These are phyloP conservation scores for Raja brachyura DNA, from an alignment of 2,113 vertebrate genomes.

Conservation along the genomic window DNA sequence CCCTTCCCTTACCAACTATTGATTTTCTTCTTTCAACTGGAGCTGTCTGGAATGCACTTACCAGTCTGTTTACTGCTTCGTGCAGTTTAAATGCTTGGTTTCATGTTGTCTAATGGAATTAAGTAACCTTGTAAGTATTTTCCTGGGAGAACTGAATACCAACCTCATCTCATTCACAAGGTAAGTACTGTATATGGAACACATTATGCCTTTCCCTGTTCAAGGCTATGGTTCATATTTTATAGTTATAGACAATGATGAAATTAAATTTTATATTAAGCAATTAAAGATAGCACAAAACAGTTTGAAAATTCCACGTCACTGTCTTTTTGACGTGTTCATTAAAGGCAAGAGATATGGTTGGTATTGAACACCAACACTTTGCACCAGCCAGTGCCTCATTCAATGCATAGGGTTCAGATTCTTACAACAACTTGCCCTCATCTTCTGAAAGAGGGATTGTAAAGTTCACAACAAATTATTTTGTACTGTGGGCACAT, in stretches of 20 bases:
- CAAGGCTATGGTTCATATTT: neutral
- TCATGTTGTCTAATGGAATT: conserved; percentile 48
- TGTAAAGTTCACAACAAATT: neutral
- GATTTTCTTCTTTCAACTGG: conserved; percentile 52
- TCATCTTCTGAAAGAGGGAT: neutral
- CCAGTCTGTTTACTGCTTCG: conserved; percentile 49
- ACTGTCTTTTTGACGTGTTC: neutral
- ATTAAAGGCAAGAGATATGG: neutral
- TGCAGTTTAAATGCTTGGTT: conserved; percentile 43
- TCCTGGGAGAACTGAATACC: conserved; percentile 44
- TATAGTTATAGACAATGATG: neutral
- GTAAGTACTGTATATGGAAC: neutral
- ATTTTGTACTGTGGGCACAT: neutral
- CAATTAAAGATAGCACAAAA: neutral
- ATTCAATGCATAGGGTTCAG: no score
- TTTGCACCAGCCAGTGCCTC: neutral
- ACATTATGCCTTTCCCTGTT: neutral
- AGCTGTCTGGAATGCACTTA: conserved; percentile 47
- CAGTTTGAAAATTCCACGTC: neutral
- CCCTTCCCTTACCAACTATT: conserved; percentile 53
- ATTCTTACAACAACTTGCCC: neutral
- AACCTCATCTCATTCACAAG: conserved; percentile 18
- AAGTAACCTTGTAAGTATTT: conserved; percentile 48
- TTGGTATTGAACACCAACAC: neutral
- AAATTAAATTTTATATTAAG: neutral